Conservation (phyloP, 2,797 vertebrate species). For the Anguilla marmorata region DNA sequence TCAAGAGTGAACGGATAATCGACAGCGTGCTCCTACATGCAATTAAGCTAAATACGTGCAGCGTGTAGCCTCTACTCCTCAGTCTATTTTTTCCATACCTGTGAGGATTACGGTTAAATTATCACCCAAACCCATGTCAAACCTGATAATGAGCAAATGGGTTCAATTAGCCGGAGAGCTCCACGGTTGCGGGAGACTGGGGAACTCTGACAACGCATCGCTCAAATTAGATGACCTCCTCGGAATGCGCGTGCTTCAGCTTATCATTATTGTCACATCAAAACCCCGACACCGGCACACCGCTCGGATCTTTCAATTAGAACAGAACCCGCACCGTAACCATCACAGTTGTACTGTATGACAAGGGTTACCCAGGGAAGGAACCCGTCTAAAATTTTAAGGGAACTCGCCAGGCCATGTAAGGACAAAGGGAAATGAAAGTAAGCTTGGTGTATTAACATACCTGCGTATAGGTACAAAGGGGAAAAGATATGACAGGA, state of each 20-base stretch:
- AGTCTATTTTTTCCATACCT: slow-evolving; percentile 40
- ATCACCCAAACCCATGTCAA: slow-evolving; percentile 50
- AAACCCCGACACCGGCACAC: not conserved
- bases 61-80: slow-evolving; percentile 28
- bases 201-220: slow-evolving; percentile 16
- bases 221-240: slow-evolving; percentile 20
- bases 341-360: not conserved
- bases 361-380: not conserved
- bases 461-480: not conserved
- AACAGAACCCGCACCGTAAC: not conserved
- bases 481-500: not conserved
- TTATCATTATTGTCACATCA: slow-evolving; percentile 14
- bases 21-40: not conserved
- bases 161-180: slow-evolving; percentile 42
- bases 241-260: not conserved
- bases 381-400: not conserved
- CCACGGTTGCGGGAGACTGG: slow-evolving; percentile 29
- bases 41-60: not conserved
- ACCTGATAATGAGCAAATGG: slow-evolving; percentile 46
- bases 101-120: slow-evolving; percentile 46
- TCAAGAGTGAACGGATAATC: slow-evolving; percentile 10
- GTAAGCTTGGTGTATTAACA: not conserved
- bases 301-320: slow-evolving; percentile 9
- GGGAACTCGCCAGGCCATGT: not conserved
- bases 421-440: not conserved